A percentile compares a stretch with the other conserved stretches of the same genome.
These are phyloP conservation scores for Drosophila teissieri DNA, from an alignment of 1,140 invertebrate genomes.

Conservation along the genomic window DNA sequence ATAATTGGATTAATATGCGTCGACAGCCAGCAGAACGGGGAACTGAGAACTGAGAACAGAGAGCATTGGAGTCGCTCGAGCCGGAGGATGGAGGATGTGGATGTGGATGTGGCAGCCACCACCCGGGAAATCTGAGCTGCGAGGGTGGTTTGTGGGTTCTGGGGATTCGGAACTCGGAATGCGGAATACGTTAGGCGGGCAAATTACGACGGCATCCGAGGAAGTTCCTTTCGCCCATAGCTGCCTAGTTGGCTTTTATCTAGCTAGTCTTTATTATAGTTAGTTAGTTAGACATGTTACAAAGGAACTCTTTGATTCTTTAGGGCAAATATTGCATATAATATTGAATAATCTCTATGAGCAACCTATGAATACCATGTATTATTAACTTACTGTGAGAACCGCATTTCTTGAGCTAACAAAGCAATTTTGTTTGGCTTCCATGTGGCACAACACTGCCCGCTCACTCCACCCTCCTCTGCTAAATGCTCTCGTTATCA, in stretches of 20 bases:
- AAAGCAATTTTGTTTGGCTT: not conserved
- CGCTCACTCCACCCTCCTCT: conserved; percentile 2
- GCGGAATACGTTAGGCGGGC: conserved; percentile 39
- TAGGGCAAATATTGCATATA: too few species aligned
- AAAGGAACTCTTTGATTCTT: too few species aligned
- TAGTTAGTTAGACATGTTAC: too few species aligned
- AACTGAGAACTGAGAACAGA: too few species aligned
- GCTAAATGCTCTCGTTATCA: conserved; percentile 73
- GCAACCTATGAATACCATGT: too few species aligned
- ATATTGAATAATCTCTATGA: too few species aligned
- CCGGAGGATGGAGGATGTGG: conserved; percentile 32
- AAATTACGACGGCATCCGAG: conserved; percentile 25
- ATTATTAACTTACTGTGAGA: too few species aligned
- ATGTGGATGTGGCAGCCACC: conserved; percentile 41
- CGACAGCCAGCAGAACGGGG: conserved; percentile 61
- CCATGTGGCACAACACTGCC: not conserved
- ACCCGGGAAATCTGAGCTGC: conserved; percentile 14
- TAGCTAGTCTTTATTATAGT: not conserved
- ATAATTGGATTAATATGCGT: conserved; percentile 84
- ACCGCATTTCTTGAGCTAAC: too few species aligned
- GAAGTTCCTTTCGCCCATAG: conserved; percentile 1
- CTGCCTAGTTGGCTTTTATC: not conserved
- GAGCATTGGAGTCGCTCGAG: conserved; percentile 28
- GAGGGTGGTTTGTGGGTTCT: conserved; percentile 56
- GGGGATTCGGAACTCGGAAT: conserved; percentile 14